Conservation (phyloP, 1,140 invertebrate genomes). For the Oryctes rhinoceros region DNA sequence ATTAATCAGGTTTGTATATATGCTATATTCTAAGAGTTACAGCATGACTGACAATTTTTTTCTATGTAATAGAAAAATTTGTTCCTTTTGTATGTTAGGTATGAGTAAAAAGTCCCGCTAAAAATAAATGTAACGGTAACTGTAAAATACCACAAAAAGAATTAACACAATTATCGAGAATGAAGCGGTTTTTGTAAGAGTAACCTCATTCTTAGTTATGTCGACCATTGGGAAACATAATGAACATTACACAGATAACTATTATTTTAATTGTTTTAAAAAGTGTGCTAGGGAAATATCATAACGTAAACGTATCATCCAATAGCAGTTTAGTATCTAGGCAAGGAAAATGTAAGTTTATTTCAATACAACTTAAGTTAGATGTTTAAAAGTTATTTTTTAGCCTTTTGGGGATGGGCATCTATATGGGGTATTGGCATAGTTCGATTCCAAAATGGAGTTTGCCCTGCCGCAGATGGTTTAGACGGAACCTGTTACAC, state of each 20-base stretch:
- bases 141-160: not conserved
- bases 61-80: not conserved
- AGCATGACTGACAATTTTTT: too few species aligned
- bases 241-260: not conserved
- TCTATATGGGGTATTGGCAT: slow-evolving; percentile 28
- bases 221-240: not conserved
- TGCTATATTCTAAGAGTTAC: too few species aligned
- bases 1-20: too few species aligned
- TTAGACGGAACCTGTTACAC: slow-evolving; percentile 33
- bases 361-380: not conserved
- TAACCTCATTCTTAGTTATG: not conserved
- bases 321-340: not conserved
- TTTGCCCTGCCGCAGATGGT: slow-evolving; percentile 6
- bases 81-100: not conserved
- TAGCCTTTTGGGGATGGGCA: slow-evolving; percentile 27
- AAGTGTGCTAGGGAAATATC: slow-evolving; percentile 3
- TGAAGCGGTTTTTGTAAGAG: not conserved
- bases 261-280: not conserved
- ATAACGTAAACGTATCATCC: not conserved
- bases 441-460: slow-evolving; percentile 38
- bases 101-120: not conserved
- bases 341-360: slow-evolving; percentile 11
- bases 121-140: slow-evolving; percentile 3
- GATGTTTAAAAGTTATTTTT: not conserved
- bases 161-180: slow-evolving; percentile 17